These are phyloP conservation scores for Sarcophaga rosellei DNA, from an alignment of 2,888 invertebrate species.

Conservation along the genomic window DNA sequence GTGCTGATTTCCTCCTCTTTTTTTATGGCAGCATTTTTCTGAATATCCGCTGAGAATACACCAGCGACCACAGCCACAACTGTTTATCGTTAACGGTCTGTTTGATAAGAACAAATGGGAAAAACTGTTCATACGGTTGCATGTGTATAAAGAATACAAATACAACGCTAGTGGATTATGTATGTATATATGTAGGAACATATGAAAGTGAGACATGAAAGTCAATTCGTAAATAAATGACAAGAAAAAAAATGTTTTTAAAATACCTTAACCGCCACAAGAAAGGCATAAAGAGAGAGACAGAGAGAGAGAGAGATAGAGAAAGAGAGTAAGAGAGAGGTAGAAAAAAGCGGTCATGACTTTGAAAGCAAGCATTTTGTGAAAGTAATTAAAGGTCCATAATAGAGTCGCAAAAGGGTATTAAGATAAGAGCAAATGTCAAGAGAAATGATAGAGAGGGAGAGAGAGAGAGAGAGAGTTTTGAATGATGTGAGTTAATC, in stretches of 20 bases:
- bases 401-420: not conserved
- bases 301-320: not conserved
- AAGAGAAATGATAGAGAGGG: no score
- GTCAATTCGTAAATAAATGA: not conserved
- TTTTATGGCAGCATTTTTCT: not conserved
- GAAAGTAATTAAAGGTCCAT: not conserved
- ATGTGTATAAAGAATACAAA: no score
- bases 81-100: slow-evolving; percentile 47
- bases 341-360: not conserved
- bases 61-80: slow-evolving; percentile 11
- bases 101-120: slow-evolving; percentile 40
- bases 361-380: not conserved
- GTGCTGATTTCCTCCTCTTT: not conserved
- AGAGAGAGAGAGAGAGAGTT: not conserved
- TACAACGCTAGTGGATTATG: not conserved
- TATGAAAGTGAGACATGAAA: not conserved
- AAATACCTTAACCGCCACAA: not conserved
- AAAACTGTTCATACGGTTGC: not conserved
- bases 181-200: not conserved
- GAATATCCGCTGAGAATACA: not conserved
- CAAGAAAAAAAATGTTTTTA: not conserved
- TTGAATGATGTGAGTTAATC: not conserved
- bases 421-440: not conserved
- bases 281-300: not conserved
- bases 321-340: no score